Conservation (phyloP, 2,113 vertebrate species). For the Mesembrinibis cayennensis region DNA sequence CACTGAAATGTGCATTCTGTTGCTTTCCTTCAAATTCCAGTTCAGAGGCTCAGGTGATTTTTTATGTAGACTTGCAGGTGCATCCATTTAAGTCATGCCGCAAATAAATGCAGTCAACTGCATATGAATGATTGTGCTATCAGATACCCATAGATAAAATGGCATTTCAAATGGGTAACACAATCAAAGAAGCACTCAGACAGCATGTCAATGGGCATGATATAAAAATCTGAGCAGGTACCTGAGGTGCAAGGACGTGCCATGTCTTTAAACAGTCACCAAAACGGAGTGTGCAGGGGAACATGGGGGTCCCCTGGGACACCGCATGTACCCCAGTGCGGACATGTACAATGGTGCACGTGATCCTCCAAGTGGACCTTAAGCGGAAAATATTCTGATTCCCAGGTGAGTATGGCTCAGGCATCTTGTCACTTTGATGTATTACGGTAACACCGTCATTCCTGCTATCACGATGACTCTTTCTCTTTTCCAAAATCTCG, state of each 20-base stretch:
- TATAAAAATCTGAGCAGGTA: background rate
- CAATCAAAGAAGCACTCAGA: background rate
- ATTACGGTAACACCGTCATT: background rate
- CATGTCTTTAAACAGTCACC: background rate
- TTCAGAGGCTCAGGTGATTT: background rate
- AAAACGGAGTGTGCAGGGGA: accelerated
- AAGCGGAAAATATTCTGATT: background rate
- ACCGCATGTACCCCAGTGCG: accelerated
- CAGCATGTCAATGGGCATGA: background rate
- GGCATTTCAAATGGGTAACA: background rate
- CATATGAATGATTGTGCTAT: background rate
- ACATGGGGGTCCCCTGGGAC: background rate
- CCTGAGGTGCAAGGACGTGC: background rate
- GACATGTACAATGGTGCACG: accelerated
- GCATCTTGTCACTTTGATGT: background rate
- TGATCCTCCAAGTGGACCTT: background rate
- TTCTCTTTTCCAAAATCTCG: background rate
- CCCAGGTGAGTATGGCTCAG: background rate
- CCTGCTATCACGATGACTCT: background rate
- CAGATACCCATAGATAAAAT: background rate
- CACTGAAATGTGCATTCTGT: background rate
- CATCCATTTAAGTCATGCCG: background rate
- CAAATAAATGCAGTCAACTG: background rate
- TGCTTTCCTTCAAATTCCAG: background rate
- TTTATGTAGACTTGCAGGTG: background rate